Percentiles rank a stretch among this genome's conserved stretches.
Conservation (phyloP, 2,797 vertebrate species). For the Labroides dimidiatus region DNA sequence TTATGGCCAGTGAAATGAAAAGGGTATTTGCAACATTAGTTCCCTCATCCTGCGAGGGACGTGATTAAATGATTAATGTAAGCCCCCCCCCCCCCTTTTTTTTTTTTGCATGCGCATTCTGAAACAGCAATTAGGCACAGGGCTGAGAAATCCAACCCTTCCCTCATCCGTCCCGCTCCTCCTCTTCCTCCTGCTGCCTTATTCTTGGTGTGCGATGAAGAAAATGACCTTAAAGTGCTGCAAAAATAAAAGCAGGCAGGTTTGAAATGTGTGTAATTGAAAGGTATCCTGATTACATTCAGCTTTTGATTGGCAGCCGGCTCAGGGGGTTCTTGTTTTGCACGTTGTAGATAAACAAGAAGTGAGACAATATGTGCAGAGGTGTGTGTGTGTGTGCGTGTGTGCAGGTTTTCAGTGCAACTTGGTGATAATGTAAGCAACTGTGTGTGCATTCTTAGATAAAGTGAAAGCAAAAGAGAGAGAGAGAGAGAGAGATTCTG, state of each 20-base stretch:
- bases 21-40: conserved; percentile 99
- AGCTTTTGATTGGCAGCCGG: conserved; percentile 93
- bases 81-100: conserved; percentile 87
- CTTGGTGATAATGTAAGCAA: neutral
- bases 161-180: conserved; percentile 61
- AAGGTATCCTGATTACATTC: conserved; percentile 88
- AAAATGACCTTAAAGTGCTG: conserved; percentile 87
- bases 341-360: conserved; percentile 96
- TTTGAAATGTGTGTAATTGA: conserved; percentile 93
- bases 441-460: conserved; percentile 50
- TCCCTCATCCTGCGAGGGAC: conserved; percentile 98
- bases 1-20: conserved; percentile 99
- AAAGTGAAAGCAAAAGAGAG: conserved; percentile 64
- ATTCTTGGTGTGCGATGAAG: conserved; percentile 96
- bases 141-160: conserved; percentile 87
- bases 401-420: conserved; percentile 78
- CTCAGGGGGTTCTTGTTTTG: conserved; percentile 94
- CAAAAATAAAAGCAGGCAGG: conserved; percentile 86
- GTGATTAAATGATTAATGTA: conserved; percentile 99
- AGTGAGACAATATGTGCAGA: conserved; percentile 83
- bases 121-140: conserved; percentile 99
- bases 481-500: conserved; percentile 81
- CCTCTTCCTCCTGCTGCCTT: conserved; percentile 83
- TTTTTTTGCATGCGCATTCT: conserved; percentile 94
- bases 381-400: conserved; percentile 86